A percentile compares a stretch with the other conserved stretches of the same genome.
phyloP scores from a whole-genome alignment of 2,113 vertebrate genomes.

The Ivindomyrus marchei region DNA sequence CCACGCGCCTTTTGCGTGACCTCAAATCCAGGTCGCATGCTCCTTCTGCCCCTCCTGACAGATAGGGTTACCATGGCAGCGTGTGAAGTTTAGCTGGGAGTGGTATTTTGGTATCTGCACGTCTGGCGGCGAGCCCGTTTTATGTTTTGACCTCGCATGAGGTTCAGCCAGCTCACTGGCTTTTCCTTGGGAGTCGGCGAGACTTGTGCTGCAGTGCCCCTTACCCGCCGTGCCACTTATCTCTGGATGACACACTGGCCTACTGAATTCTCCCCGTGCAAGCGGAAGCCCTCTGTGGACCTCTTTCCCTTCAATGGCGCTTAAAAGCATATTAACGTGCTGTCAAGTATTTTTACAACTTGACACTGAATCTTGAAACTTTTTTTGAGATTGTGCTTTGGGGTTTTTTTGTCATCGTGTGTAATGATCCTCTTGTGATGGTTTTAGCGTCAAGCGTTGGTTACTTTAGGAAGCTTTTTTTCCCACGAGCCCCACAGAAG shows the following conservation, averaged over 20 bases:
- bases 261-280: not conserved
- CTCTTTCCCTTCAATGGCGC: not conserved
- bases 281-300: not conserved
- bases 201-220: not conserved
- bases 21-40: not conserved
- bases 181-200: not conserved
- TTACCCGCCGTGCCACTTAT: not conserved
- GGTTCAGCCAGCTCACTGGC: not conserved
- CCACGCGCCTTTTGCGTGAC: not conserved
- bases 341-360: not conserved
- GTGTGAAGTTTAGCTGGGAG: not conserved
- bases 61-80: not conserved
- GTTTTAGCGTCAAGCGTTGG: not conserved
- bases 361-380: not conserved
- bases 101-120: not conserved
- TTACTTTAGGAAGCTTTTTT: not conserved
- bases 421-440: not conserved
- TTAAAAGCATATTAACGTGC: not conserved
- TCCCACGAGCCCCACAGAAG: not conserved
- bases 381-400: not conserved
- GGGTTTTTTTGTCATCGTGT: not conserved
- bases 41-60: not conserved
- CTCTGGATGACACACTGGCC: constrained; percentile 21
- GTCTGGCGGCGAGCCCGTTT: not conserved
- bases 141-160: not conserved